Evolutionary conservation across 2,888 invertebrate species (phyloP).

Genomic region (Alloplasta piceator): DNA sequence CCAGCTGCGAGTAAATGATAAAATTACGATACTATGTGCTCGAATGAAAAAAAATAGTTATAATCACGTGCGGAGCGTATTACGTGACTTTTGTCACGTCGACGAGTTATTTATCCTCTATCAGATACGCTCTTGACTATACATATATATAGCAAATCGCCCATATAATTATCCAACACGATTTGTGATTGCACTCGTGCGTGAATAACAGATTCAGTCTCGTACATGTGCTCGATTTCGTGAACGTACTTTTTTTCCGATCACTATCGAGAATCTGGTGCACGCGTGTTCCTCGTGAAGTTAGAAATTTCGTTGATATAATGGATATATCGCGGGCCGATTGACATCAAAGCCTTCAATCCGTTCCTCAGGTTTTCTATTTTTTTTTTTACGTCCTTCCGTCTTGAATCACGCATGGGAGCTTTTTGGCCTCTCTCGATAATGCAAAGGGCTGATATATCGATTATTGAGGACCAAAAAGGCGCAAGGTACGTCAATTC

Average conservation of each 20-base stretch:
- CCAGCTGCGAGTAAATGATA: too few relatives aligned
- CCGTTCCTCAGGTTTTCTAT: slow-evolving; percentile 5
- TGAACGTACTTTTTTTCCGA: slow-evolving; percentile 6
- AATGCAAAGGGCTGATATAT: background rate
- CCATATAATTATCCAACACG: background rate
- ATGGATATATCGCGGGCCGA: slow-evolving; percentile 34
- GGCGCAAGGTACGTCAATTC: too few relatives aligned
- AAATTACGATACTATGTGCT: too few relatives aligned
- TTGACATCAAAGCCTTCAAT: slow-evolving; percentile 15
- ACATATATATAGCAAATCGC: too few relatives aligned
- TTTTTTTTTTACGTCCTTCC: slow-evolving; percentile 13
- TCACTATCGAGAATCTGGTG: background rate
- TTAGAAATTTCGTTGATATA: slow-evolving; percentile 27
- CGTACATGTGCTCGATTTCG: background rate
- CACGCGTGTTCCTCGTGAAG: slow-evolving; percentile 3
- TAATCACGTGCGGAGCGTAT: too few relatives aligned
- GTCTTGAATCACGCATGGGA: background rate
- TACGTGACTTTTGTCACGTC: too few relatives aligned
- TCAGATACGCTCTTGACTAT: too few relatives aligned
- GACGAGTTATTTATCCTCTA: too few relatives aligned
- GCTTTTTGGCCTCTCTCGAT: too few relatives aligned
- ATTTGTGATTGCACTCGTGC: slow-evolving; percentile 12
- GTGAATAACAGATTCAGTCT: background rate
- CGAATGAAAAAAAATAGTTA: too few relatives aligned
- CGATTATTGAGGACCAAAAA: too few relatives aligned